phyloP scores from a whole-genome alignment of 2,113 vertebrate genomes.

The Hydrochoerus hydrochaeris region DNA sequence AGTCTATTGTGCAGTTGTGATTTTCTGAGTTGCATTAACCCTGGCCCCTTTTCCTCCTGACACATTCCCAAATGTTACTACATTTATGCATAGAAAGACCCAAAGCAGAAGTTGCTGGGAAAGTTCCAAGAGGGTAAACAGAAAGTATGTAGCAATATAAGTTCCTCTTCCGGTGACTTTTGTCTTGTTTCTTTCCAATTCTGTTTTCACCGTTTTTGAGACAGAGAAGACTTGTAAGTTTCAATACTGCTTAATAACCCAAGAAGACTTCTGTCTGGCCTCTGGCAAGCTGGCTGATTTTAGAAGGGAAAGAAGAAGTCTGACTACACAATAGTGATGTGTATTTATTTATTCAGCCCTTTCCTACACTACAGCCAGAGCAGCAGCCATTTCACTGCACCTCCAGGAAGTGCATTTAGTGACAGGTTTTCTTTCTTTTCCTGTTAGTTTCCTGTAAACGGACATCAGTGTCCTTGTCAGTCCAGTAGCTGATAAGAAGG shows the following conservation, averaged over 20 bases:
- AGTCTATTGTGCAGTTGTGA: background rate
- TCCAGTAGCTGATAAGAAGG: slow-evolving; percentile 61
- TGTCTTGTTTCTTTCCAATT: slow-evolving; percentile 18
- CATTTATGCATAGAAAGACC: slow-evolving; percentile 8
- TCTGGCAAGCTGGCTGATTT: background rate
- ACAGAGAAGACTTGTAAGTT: background rate
- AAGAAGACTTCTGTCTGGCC: background rate
- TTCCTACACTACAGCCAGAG: slow-evolving; percentile 64
- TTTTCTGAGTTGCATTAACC: background rate
- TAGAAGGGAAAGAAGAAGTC: slow-evolving; percentile 49
- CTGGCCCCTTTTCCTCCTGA: background rate
- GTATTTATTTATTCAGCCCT: slow-evolving; percentile 74
- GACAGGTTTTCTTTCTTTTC: slow-evolving; percentile 77
- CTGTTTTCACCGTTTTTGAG: slow-evolving; percentile 56
- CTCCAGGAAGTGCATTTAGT: slow-evolving; percentile 76
- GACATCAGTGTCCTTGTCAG: slow-evolving; percentile 71
- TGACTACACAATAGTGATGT: slow-evolving; percentile 50
- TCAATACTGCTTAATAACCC: slow-evolving; percentile 35
- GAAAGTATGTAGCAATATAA: slow-evolving; percentile 65
- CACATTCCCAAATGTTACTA: background rate
- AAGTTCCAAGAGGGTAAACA: background rate
- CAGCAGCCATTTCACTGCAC: slow-evolving; percentile 30
- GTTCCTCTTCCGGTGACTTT: slow-evolving; percentile 73
- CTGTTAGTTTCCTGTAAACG: slow-evolving; percentile 81
- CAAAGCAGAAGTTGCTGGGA: slow-evolving; percentile 74